These are phyloP conservation scores for Drosophila putrida DNA, from an alignment of 2,888 invertebrate genomes.

Conservation along the genomic window DNA sequence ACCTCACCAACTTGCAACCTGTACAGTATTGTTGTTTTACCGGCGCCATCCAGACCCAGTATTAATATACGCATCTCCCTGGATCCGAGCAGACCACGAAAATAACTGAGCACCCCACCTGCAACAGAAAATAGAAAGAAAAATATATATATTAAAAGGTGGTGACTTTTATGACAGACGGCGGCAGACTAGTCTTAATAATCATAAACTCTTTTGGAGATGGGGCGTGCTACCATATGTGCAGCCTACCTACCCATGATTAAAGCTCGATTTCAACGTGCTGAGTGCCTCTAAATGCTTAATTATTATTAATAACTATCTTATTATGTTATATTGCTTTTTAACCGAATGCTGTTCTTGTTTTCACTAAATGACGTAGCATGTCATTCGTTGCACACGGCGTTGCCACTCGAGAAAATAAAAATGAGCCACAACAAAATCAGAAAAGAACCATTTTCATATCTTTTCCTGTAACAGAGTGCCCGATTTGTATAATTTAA, in stretches of 20 bases:
- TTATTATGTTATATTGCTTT: constrained; percentile 62
- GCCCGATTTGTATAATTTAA: too few relatives aligned
- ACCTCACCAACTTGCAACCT: constrained; percentile 99
- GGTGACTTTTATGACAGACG: constrained; percentile 51
- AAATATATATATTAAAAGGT: constrained; percentile 16
- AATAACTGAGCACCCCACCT: constrained; percentile 99
- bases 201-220: constrained; percentile 6
- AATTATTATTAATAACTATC: constrained; percentile 53
- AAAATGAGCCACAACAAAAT: too few relatives aligned
- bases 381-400: neutral
- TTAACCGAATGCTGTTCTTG: constrained; percentile 64
- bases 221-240: neutral
- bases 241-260: constrained; percentile 61
- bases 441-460: too few relatives aligned
- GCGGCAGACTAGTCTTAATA: constrained; percentile 24
- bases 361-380: constrained; percentile 74
- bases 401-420: constrained; percentile 56
- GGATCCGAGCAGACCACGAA: constrained; percentile 97
- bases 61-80: constrained; percentile 99
- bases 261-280: constrained; percentile 52
- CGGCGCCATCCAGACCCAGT: constrained; percentile 98
- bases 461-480: too few relatives aligned
- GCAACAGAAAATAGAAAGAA: constrained; percentile 44
- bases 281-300: constrained; percentile 75
- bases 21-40: constrained; percentile 99